Base-by-base conservation (phyloP, 2,797 vertebrate species). In the Mallotus villosus region DNA sequence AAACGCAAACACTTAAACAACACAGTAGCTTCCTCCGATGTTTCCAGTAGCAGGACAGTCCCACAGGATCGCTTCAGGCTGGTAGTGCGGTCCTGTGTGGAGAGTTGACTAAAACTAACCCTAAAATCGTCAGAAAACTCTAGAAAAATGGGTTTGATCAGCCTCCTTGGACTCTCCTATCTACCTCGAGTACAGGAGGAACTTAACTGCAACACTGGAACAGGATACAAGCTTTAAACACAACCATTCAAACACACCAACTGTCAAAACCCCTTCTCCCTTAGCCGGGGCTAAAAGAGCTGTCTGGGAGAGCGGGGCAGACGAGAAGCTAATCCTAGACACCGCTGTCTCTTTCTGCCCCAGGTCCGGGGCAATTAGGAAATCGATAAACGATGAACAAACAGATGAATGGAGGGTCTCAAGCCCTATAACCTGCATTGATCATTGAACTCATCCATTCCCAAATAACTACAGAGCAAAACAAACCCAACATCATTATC, bases 1-100 rank as follows among this genome's bases (percentile, higher is more conserved):
- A 79, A 77, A 78, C 72, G 7, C 79, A 85, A 79, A 71, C 78
- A 78, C 66, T 0, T 24, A 64, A 63, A 61, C 11, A 32, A 62
- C 27, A 19, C 34, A 65, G 14, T 5, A 32, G 27, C 68, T 71
- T 61, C 34, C 37, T 63, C 63, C 4, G 49, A 71, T 19, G 22
- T 41, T 51, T 82, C 41, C 67, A 34, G 68, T 25, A 55, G 51
- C 51, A 1, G 19, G 51, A 65, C 60, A 66, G 34, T 34, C 46
- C 53, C 67, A 68, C 66, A 71, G 73, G 57, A 16, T 24, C 64
- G 46, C 46, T n/a, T 4, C 9, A 66, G 22, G 17, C 64, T 25
- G 64, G 64, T 11, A 58, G 57, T 1, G 21, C 32, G 5, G 32
- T 34, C 4, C 22, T 11, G 61, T 8, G 7, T n/a, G 60, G 27